phyloP scores from a whole-genome alignment of 2,113 vertebrate genomes.

The Maccullochella peelii region DNA sequence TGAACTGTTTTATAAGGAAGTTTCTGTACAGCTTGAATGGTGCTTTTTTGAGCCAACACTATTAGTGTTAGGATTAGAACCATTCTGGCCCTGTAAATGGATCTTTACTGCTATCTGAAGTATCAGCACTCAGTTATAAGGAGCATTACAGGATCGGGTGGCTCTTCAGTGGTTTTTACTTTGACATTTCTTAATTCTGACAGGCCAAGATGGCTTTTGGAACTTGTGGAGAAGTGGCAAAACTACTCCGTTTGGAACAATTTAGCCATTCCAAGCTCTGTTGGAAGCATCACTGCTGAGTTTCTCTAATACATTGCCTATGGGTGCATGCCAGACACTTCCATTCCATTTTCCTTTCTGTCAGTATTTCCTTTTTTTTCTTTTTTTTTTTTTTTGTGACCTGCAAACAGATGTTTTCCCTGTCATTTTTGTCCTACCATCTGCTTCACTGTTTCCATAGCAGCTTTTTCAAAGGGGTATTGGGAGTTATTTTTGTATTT shows the following conservation, averaged over 20 bases:
- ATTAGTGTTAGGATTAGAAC: not conserved
- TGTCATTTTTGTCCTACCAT: slow-evolving; percentile 22
- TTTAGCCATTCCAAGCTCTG: slow-evolving; percentile 38
- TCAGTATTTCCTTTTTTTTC: slow-evolving; percentile 32
- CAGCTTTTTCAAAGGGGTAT: slow-evolving; percentile 3
- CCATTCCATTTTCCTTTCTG: slow-evolving; percentile 31
- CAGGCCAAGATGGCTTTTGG: slow-evolving; percentile 40
- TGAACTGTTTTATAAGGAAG: not conserved
- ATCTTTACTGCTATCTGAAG: slow-evolving; percentile 14
- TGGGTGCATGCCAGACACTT: slow-evolving; percentile 35
- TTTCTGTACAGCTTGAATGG: not conserved
- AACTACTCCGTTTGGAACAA: slow-evolving; percentile 39
- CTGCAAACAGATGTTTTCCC: slow-evolving; percentile 44
- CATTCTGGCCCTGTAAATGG: not conserved
- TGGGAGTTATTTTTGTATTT: slow-evolving; percentile 30
- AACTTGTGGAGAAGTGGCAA: slow-evolving; percentile 30
- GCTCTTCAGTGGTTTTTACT: slow-evolving; percentile 38
- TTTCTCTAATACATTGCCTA: slow-evolving; percentile 35
- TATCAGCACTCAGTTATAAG: slow-evolving; percentile 9
- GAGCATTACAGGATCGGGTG: not conserved
- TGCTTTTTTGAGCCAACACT: not conserved
- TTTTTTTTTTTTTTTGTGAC: too few relatives aligned
- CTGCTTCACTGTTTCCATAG: slow-evolving; percentile 23
- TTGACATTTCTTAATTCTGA: slow-evolving; percentile 41
- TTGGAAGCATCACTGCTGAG: slow-evolving; percentile 40